A percentile compares a stretch with the other conserved stretches of the same genome.
These are phyloP conservation scores for Notothenia coriiceps DNA, from an alignment of 2,113 vertebrate species.

Conservation along the genomic window DNA sequence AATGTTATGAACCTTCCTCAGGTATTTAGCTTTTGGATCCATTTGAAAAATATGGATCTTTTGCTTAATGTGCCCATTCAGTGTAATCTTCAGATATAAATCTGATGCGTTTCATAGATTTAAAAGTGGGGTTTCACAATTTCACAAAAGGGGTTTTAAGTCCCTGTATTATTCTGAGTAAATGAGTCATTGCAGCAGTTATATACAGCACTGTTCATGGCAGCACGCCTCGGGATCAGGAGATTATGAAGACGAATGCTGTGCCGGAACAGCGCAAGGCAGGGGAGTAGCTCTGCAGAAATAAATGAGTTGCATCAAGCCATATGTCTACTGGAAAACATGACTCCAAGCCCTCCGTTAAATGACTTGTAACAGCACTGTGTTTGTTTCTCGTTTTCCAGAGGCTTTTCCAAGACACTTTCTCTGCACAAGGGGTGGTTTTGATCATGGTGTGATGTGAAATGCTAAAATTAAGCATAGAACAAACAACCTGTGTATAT, in stretches of 20 bases:
- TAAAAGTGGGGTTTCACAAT: constrained; percentile 5
- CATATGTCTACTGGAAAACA: constrained; percentile 61
- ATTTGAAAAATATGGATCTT: constrained; percentile 23
- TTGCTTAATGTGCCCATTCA: constrained; percentile 8
- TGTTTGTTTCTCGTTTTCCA: constrained; percentile 61
- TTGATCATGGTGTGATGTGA: constrained; percentile 9
- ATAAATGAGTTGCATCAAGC: constrained; percentile 55
- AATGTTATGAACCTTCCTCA: constrained; percentile 4
- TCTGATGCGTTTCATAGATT: neutral
- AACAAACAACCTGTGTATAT: neutral
- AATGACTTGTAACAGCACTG: constrained; percentile 53
- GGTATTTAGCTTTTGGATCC: constrained; percentile 3
- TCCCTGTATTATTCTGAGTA: neutral
- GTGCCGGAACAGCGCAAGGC: constrained; percentile 29
- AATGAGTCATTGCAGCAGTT: constrained; percentile 25
- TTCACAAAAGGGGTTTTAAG: constrained; percentile 1
- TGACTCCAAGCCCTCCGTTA: constrained; percentile 42
- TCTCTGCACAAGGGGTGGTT: constrained; percentile 4
- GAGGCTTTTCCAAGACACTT: constrained; percentile 44
- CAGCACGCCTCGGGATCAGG: constrained; percentile 18
- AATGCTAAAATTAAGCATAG: constrained; percentile 10
- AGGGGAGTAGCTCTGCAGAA: constrained; percentile 37
- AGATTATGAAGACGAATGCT: constrained; percentile 59
- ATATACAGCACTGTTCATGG: constrained; percentile 14
- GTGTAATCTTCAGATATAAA: neutral